phyloP scores from a whole-genome alignment of 2,797 vertebrate species.

The Squalus acanthias region DNA sequence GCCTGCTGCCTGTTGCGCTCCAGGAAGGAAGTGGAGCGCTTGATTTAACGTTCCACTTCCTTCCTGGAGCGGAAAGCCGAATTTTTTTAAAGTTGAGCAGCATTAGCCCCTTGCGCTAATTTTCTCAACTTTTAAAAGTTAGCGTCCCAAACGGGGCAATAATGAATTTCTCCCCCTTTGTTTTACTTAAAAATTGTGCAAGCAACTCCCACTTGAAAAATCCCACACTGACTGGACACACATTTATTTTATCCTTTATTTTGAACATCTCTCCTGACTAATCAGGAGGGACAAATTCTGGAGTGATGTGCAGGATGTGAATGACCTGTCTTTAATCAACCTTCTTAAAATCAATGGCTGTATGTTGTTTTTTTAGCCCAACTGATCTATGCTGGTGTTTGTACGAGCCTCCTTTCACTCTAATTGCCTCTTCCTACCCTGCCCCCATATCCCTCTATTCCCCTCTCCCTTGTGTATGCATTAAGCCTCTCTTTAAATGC shows the following conservation, averaged over 20 bases:
- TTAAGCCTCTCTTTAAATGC: too few species aligned
- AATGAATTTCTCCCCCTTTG: neutral
- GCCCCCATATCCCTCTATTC: neutral
- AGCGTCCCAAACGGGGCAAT: too few species aligned
- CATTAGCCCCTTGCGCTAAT: too few species aligned
- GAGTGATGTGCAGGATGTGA: neutral
- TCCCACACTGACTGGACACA: neutral
- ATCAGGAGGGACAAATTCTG: neutral
- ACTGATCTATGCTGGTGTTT: neutral
- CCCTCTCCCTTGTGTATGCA: neutral
- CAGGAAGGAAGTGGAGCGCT: too few species aligned
- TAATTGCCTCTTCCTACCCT: neutral
- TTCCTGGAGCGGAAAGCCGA: too few species aligned
- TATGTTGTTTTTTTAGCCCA: neutral
- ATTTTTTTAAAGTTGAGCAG: too few species aligned
- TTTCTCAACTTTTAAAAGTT: too few species aligned
- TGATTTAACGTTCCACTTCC: too few species aligned
- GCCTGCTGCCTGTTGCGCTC: too few species aligned
- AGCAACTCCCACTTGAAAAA: neutral
- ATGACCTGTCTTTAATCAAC: neutral
- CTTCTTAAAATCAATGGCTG: neutral
- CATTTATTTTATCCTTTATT: neutral
- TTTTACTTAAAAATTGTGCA: neutral
- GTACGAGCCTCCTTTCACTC: neutral
- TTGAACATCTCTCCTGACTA: neutral